Conservation (phyloP, 2,888 invertebrate genomes). For the Nysson spinosus region DNA sequence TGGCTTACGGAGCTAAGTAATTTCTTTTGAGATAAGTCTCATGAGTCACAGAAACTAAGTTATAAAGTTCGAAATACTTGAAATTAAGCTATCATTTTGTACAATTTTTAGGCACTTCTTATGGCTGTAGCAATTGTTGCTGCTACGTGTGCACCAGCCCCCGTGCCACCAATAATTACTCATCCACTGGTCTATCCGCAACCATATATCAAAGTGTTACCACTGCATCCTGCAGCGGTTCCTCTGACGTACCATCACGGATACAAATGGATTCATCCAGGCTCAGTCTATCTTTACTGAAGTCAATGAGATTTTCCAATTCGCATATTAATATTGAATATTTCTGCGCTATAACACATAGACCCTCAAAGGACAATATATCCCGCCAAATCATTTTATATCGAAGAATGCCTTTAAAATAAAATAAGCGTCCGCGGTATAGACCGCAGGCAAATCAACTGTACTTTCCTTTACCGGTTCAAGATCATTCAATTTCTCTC, state of each 20-base stretch:
- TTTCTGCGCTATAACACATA: no score
- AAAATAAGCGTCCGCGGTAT: conserved; percentile 19
- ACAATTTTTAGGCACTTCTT: conserved; percentile 44
- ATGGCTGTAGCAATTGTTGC: conserved; percentile 37
- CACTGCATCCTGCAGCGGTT: conserved; percentile 26
- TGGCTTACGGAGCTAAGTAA: no score
- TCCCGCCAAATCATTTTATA: conserved; percentile 26
- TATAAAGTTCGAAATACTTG: no score
- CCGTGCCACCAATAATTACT: conserved; percentile 40
- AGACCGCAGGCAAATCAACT: conserved; percentile 17
- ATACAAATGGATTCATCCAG: conserved; percentile 53
- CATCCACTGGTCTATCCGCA: conserved; percentile 42
- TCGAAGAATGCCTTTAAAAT: conserved; percentile 21
- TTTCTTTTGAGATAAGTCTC: no score
- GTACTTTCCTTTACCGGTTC: neutral
- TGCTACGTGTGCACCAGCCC: conserved; percentile 34
- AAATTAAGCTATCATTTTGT: neutral
- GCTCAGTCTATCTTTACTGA: conserved; percentile 44
- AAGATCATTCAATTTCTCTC: neutral
- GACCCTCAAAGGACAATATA: neutral
- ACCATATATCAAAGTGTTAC: conserved; percentile 47
- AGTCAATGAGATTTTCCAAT: neutral
- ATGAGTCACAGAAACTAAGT: no score
- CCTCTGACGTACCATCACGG: conserved; percentile 47
- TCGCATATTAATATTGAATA: no score